A percentile compares a stretch with the other conserved stretches of the same genome.
These are phyloP conservation scores for Oligia latruncula DNA, from an alignment of 2,888 invertebrate species.

Conservation along the genomic window DNA sequence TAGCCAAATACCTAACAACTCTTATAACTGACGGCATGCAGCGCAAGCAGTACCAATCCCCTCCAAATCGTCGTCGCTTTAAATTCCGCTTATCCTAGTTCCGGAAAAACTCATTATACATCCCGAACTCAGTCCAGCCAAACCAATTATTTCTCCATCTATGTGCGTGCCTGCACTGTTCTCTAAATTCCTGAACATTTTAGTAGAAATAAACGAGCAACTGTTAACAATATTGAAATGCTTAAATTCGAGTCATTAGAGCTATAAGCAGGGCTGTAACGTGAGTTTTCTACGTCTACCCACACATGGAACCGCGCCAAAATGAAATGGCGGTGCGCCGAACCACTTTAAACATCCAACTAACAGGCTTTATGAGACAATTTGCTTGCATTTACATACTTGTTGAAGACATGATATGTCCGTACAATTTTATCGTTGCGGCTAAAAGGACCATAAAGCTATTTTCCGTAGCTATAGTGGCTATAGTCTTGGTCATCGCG, in stretches of 20 bases:
- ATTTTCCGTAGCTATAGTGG: not conserved
- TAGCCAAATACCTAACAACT: slow-evolving; percentile 11
- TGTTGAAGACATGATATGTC: slow-evolving; percentile 60
- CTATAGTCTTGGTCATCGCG: not conserved
- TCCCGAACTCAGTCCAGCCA: slow-evolving; percentile 49
- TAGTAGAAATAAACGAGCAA: slow-evolving; percentile 59
- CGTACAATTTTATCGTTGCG: slow-evolving; percentile 48
- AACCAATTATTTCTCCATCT: slow-evolving; percentile 60
- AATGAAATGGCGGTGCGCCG: slow-evolving; percentile 63
- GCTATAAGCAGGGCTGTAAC: slow-evolving; percentile 62
- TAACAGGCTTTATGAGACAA: slow-evolving; percentile 64
- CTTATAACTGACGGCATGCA: slow-evolving; percentile 10
- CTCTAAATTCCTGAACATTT: slow-evolving; percentile 59
- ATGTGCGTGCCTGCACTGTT: slow-evolving; percentile 53
- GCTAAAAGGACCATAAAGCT: slow-evolving; percentile 18
- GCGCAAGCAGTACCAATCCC: slow-evolving; percentile 16
- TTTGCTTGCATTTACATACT: slow-evolving; percentile 64
- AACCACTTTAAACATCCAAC: slow-evolving; percentile 64
- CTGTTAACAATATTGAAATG: slow-evolving; percentile 67
- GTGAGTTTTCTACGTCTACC: slow-evolving; percentile 63
- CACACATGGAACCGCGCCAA: slow-evolving; percentile 66
- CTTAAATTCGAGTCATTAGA: slow-evolving; percentile 66
- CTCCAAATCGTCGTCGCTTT: slow-evolving; percentile 44
- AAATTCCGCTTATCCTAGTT: slow-evolving; percentile 53
- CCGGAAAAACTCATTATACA: slow-evolving; percentile 58